Base-by-base conservation (phyloP, 2,888 invertebrate species). In the Troglohyphantes excavatus region DNA sequence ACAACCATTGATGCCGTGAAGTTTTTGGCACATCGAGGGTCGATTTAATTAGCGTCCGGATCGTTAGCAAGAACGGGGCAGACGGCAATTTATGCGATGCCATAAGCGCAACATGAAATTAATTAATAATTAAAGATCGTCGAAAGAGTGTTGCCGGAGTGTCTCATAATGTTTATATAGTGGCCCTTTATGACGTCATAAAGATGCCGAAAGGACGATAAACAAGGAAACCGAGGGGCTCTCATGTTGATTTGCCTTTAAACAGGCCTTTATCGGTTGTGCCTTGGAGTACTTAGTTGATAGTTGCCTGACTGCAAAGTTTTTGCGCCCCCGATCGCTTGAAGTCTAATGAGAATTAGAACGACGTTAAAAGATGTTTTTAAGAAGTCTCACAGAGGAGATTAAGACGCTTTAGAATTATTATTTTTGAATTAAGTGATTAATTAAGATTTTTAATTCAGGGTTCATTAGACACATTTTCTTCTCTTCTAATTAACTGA, bases 61-160 rank as follows among this genome's bases (percentile, higher is more conserved):
- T 87, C 87, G 87, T 87, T 87, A 87, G 81, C 65, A 53, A 53
- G 73, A 73, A 39, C 70, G 43, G 72, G 39, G 86, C 86, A 70
- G 78, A 70, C 72, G 88, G 68, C 82, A 82, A 88, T 88, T 88
- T 88, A 82, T 61, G 39, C 63, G 73, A 43, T 53, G 82, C 88
- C 76, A 82, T 87, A 87, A 81, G 82, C 61, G 75, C 59, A 82
- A 82, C 88, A 88, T 76, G 88, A 82, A 82, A 88, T 88, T 88
- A 88, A 88, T 88, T 88, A 88, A 88, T 88, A 88, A 88, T 88
- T 88, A 88, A 88, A 82, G 82, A 88, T 87, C 65, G 87, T 65
- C 73, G 73, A 87, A 87, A 87, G 88, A 82, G 75, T 76, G 88
- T 81, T 85, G 63, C 13, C 23, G 81, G 87, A 88, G 81, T 88